Evolutionary conservation across 2,797 vertebrate species (phyloP).

Genomic region (Fratercula arctica): DNA sequence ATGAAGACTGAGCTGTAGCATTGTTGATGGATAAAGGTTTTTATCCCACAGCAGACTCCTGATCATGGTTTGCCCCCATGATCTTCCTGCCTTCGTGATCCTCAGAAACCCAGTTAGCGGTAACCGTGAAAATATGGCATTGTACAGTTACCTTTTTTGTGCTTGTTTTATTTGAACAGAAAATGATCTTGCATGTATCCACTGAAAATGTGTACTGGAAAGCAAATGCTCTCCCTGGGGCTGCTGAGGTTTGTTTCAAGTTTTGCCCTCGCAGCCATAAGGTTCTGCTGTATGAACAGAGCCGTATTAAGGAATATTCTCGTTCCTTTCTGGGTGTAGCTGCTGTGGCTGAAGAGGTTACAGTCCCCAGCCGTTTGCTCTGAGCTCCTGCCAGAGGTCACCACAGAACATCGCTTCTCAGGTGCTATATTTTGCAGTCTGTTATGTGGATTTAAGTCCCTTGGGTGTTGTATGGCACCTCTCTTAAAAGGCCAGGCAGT

Average conservation of each 20-base stretch:
- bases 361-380: background rate
- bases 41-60: background rate
- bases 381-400: background rate
- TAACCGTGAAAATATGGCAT: background rate
- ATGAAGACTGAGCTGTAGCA: background rate
- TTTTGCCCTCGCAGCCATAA: background rate
- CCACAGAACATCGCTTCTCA: background rate
- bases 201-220: background rate
- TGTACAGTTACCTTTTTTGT: accelerated
- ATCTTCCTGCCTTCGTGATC: background rate
- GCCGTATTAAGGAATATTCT: background rate
- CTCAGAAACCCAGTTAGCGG: background rate
- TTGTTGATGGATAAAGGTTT: background rate
- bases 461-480: background rate
- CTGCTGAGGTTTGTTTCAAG: background rate
- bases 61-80: background rate
- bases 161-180: background rate
- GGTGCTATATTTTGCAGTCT: background rate
- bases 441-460: background rate
- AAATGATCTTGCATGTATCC: background rate
- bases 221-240: background rate
- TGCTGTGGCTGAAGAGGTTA: background rate
- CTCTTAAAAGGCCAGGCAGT: background rate
- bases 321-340: background rate
- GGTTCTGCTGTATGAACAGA: accelerated